Evolutionary conservation across 2,797 vertebrate genomes (phyloP).

Genomic region (Gorsachius magnificus): DNA sequence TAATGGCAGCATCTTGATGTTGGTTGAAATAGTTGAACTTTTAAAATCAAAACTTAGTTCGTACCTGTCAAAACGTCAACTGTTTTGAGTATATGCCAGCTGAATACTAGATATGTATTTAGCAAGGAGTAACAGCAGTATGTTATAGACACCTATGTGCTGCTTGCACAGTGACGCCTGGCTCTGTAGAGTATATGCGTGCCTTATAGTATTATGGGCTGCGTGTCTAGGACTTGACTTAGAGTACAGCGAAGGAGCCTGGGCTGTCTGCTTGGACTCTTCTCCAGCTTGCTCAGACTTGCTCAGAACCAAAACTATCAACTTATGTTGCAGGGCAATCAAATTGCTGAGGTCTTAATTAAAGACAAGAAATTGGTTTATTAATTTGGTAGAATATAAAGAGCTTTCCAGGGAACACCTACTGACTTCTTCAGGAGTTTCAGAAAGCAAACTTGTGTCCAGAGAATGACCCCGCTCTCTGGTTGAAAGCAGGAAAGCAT

Average conservation of each 20-base stretch:
- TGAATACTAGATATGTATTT: neutral
- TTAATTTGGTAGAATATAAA: neutral
- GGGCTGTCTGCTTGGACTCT: neutral
- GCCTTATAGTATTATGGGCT: neutral
- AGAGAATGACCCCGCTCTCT: neutral
- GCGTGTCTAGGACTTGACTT: neutral
- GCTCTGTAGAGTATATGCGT: fast-evolving
- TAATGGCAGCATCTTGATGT: neutral
- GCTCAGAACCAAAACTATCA: neutral
- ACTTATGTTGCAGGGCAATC: neutral
- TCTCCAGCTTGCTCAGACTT: neutral
- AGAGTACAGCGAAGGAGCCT: neutral
- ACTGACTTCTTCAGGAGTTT: neutral
- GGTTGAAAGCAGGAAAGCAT: neutral
- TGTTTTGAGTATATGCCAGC: neutral
- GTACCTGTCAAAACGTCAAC: neutral
- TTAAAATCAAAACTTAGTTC: neutral
- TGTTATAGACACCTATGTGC: neutral
- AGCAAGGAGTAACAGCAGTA: neutral
- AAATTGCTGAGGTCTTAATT: neutral
- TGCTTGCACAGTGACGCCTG: neutral
- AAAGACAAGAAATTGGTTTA: neutral
- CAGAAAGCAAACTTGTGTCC: neutral
- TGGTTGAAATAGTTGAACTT: neutral
- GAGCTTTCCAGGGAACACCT: neutral